phyloP scores from a whole-genome alignment of 2,888 invertebrate species.

The Amorpha juglandis region DNA sequence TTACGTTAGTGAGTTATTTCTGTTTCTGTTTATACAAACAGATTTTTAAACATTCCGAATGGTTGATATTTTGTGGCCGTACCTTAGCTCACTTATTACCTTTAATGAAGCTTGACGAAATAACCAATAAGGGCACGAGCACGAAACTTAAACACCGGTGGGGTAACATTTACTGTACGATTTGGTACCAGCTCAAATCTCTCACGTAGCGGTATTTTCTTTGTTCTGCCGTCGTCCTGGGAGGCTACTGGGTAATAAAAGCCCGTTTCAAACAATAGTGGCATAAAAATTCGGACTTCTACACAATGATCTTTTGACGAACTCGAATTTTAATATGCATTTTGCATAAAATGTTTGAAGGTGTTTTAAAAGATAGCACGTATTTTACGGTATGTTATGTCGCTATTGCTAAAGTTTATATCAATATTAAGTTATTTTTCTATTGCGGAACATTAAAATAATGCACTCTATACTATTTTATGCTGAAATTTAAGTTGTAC shows the following conservation, averaged over 20 bases:
- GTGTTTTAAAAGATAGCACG: slow-evolving; percentile 5
- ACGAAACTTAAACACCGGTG: slow-evolving; percentile 54
- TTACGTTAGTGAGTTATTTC: neutral
- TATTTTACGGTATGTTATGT: neutral
- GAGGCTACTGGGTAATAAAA: slow-evolving; percentile 66
- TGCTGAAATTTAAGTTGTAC: too few relatives aligned
- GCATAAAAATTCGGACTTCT: slow-evolving; percentile 59
- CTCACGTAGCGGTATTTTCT: slow-evolving; percentile 54
- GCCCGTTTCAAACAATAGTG: slow-evolving; percentile 61
- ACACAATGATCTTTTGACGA: slow-evolving; percentile 30
- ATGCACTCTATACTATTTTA: too few relatives aligned
- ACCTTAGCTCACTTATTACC: slow-evolving; percentile 38
- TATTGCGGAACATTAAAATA: too few relatives aligned
- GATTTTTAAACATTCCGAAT: slow-evolving; percentile 21
- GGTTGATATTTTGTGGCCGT: slow-evolving; percentile 5
- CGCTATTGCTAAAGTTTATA: neutral
- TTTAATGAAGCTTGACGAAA: slow-evolving; percentile 67
- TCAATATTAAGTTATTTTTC: neutral
- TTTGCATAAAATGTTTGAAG: slow-evolving; percentile 25
- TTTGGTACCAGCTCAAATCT: slow-evolving; percentile 46
- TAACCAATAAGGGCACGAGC: slow-evolving; percentile 55
- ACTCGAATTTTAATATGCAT: slow-evolving; percentile 16
- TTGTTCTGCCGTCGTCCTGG: slow-evolving; percentile 55
- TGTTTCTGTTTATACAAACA: neutral
- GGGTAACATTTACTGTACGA: slow-evolving; percentile 33